A percentile compares a stretch with the other conserved stretches of the same genome.
phyloP scores from a whole-genome alignment of 2,797 vertebrate genomes.

The Sphaeramia orbicularis region DNA sequence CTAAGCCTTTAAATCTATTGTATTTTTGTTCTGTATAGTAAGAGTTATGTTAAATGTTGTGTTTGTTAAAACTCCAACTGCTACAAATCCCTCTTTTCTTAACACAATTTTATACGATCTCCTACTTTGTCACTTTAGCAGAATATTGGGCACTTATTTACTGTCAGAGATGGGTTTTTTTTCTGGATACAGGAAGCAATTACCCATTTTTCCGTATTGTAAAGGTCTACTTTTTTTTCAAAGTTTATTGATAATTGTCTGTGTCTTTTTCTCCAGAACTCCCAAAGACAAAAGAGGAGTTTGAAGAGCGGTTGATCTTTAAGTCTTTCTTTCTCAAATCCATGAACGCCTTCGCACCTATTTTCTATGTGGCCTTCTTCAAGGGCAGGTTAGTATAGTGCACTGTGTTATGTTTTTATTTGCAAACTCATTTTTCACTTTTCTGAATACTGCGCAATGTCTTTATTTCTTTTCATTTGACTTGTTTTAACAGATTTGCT shows the following conservation, averaged over 20 bases:
- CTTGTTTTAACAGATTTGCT: conserved; percentile 87
- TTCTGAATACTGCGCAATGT: neutral
- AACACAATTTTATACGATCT: too few relatives aligned
- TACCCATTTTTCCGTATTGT: too few relatives aligned
- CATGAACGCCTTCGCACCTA: conserved; percentile 97
- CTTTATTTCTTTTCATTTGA: conserved; percentile 1
- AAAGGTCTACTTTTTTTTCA: too few relatives aligned
- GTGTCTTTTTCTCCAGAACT: conserved; percentile 86
- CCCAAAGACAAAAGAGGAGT: conserved; percentile 94
- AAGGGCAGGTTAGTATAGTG: conserved; percentile 93
- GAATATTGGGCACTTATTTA: too few relatives aligned
- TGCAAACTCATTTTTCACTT: neutral
- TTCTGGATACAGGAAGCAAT: too few relatives aligned
- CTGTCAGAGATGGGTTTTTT: too few relatives aligned
- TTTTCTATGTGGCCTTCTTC: conserved; percentile 99
- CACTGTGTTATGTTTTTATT: neutral
- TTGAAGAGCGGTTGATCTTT: conserved; percentile 95
- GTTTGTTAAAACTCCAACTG: too few relatives aligned
- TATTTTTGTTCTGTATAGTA: too few relatives aligned
- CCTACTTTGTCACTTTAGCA: too few relatives aligned
- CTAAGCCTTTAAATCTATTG: too few relatives aligned
- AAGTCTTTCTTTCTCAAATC: conserved; percentile 98
- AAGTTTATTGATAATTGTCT: neutral
- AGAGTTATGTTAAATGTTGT: too few relatives aligned
- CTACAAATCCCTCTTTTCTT: too few relatives aligned